Percentiles rank a stretch among this genome's conserved stretches.
Conservation (phyloP, 2,888 invertebrate genomes). For the Andrena chrysosceles region DNA sequence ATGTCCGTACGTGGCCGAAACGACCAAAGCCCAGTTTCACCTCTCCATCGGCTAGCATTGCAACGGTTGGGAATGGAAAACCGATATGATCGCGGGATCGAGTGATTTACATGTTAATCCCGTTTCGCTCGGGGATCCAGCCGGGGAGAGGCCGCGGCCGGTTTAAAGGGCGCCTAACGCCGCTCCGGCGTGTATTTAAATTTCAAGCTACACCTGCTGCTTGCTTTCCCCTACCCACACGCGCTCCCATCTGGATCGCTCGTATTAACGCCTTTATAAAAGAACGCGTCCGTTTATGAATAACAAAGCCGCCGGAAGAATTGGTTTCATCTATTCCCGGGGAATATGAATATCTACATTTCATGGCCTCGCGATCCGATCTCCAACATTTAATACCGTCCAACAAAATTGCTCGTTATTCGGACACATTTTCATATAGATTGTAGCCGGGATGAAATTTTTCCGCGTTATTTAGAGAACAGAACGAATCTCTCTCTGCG, state of each 20-base stretch:
- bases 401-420: background rate
- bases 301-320: slow-evolving; percentile 13
- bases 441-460: background rate
- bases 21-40: background rate
- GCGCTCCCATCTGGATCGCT: background rate
- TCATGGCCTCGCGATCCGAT: background rate
- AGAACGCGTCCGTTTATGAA: slow-evolving; percentile 25
- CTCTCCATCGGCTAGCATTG: background rate
- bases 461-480: background rate
- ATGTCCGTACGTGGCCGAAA: slow-evolving; percentile 3
- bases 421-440: background rate
- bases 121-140: background rate
- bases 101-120: slow-evolving; percentile 27
- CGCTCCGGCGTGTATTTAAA: slow-evolving; percentile 21
- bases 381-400: slow-evolving; percentile 6
- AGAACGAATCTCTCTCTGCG: background rate
- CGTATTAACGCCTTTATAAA: slow-evolving; percentile 32
- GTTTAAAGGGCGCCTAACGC: slow-evolving; percentile 18
- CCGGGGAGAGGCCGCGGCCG: background rate
- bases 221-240: background rate
- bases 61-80: slow-evolving; percentile 1
- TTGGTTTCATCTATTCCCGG: slow-evolving; percentile 7
- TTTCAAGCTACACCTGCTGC: slow-evolving; percentile 27
- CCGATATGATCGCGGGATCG: background rate
- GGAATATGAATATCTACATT: slow-evolving; percentile 13